phyloP scores from a whole-genome alignment of 2,113 vertebrate genomes.

The Pipa parva region DNA sequence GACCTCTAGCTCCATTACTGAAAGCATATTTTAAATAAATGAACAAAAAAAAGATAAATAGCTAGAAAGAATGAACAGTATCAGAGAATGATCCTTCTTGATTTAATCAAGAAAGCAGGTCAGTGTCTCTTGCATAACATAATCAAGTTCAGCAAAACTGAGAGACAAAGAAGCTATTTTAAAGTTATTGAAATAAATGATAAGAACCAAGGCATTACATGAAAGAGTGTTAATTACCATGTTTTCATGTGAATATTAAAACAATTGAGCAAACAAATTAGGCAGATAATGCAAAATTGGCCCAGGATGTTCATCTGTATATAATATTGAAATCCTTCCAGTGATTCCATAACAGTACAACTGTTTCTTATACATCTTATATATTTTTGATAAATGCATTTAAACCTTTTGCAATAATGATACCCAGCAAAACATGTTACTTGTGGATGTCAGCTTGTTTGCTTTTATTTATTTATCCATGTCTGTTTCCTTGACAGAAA shows the following conservation, averaged over 20 bases:
- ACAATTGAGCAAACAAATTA: slow-evolving; percentile 22
- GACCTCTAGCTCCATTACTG: not conserved
- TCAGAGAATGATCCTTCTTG: not conserved
- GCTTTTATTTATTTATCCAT: too few relatives aligned
- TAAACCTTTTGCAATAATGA: too few relatives aligned
- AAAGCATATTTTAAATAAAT: not conserved
- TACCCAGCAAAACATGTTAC: too few relatives aligned
- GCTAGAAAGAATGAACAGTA: slow-evolving; percentile 1
- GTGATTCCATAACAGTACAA: too few relatives aligned
- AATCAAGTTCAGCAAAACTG: slow-evolving; percentile 26
- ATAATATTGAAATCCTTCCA: too few relatives aligned
- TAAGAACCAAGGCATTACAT: not conserved
- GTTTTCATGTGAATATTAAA: slow-evolving; percentile 22
- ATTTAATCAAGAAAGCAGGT: slow-evolving; percentile 23
- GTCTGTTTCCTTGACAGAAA: too few relatives aligned
- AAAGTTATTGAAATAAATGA: slow-evolving; percentile 10
- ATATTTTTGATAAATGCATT: too few relatives aligned
- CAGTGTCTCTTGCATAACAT: slow-evolving; percentile 11
- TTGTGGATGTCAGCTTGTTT: too few relatives aligned
- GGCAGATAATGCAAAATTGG: slow-evolving; percentile 14
- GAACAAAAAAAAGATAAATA: slow-evolving; percentile 1
- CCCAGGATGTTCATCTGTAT: not conserved
- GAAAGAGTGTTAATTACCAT: slow-evolving; percentile 2
- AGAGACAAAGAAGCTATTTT: slow-evolving; percentile 7
- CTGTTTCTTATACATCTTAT: too few relatives aligned